Evolutionary conservation across 2,113 vertebrate species (phyloP), one percentile per base, ranked within the genome.

Genomic region (Meles meles): DNA sequence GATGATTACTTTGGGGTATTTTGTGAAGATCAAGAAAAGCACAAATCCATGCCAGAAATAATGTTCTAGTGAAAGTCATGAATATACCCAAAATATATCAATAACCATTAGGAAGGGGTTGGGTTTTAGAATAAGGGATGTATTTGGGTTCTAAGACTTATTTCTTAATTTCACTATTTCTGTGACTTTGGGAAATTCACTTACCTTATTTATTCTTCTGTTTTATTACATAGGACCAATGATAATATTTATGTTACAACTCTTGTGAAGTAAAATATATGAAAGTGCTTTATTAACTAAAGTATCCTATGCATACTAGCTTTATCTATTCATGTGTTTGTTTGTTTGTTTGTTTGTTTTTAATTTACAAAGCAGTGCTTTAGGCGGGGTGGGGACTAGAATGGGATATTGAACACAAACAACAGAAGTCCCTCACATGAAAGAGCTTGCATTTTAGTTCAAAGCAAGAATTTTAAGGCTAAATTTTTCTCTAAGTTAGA

Each of bases 401-500:
- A 55, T 23, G 12, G 14, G 91, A 25, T 67, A 67, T 2, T 80
- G 52, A 80, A 47, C 17, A 65, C 9, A 52, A 95, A 6, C 0
- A 15, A 87, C 39, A 47, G 90, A 86, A 88, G 25, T 71, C 17
- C 44, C 13, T 29, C 88, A 42, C 72, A 72, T 57, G 63, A 93
- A 93, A 63, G 80, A 69, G 15, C 13, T 61, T 71, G 25, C 29
- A 39, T 67, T 95, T 92, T 74, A 92, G 52, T 88, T 93, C 31
- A 95, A 93, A 92, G 59, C 0, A 61, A 83, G 67, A 76, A 84
- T 71, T 57, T 71, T 77, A 67, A 61, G 52, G 25, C 23, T 90
- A 84, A 76, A 23, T 92, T 97, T 93, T 86, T 15, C n/a, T 89
- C 71, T 94, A 31, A 55, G 29, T 84, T 89, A 92, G 44, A 97